Evolutionary conservation across 2,113 vertebrate species (phyloP).

Genomic region (Morone saxatilis): DNA sequence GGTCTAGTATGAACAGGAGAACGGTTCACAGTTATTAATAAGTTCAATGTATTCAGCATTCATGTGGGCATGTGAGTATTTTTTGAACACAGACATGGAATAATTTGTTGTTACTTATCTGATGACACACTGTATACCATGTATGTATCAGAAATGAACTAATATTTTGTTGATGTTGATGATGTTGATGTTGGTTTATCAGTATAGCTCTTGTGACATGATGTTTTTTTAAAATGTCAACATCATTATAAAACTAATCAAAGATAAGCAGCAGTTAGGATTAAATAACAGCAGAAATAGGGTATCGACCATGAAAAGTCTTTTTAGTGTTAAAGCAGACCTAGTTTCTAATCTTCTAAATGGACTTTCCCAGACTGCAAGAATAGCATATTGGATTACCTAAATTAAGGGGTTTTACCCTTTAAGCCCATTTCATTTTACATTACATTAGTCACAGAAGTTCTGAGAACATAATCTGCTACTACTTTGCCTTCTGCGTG

Average conservation of each 20-base stretch:
- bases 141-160: too few relatives aligned
- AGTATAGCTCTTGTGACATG: background rate
- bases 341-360: constrained; percentile 37
- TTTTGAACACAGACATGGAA: too few relatives aligned
- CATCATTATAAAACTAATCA: constrained; percentile 17
- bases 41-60: too few relatives aligned
- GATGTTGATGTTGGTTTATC: background rate
- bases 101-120: background rate
- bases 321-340: constrained; percentile 28
- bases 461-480: constrained; percentile 69
- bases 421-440: constrained; percentile 62
- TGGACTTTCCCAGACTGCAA: constrained; percentile 61
- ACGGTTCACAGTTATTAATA: background rate
- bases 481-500: constrained; percentile 55
- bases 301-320: constrained; percentile 9
- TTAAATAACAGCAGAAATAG: constrained; percentile 10
- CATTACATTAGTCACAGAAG: constrained; percentile 50
- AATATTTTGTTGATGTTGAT: too few relatives aligned
- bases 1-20: background rate
- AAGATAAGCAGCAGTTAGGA: constrained; percentile 11
- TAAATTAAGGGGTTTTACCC: constrained; percentile 67
- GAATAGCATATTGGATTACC: constrained; percentile 69
- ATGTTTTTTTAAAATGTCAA: constrained; percentile 21
- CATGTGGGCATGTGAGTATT: too few relatives aligned
- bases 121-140: background rate